A percentile compares a stretch with the other conserved stretches of the same genome.
Evolutionary conservation across 2,797 vertebrate genomes (phyloP).

Genomic region (Ateles fusciceps): DNA sequence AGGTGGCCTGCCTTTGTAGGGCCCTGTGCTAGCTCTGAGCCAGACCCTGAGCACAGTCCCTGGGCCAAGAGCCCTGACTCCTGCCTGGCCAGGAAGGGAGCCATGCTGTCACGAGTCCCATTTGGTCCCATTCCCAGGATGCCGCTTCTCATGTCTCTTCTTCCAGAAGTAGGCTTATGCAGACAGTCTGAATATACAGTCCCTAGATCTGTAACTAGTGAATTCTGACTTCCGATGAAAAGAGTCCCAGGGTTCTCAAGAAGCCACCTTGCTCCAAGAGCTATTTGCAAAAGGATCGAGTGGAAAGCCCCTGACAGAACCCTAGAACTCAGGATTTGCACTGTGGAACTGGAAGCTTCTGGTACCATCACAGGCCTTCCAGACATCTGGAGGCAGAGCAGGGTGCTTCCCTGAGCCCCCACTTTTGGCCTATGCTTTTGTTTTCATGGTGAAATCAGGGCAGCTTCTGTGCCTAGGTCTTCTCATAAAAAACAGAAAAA

Average conservation of each 20-base stretch:
- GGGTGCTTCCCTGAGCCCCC: background rate
- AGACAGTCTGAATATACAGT: background rate
- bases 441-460: background rate
- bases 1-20: background rate
- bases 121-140: background rate
- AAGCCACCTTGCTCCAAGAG: background rate
- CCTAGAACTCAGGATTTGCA: background rate
- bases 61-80: background rate
- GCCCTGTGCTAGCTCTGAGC: background rate
- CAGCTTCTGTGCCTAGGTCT: background rate
- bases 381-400: background rate
- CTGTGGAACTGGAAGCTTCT: background rate
- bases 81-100: background rate
- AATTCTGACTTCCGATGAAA: background rate
- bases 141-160: background rate
- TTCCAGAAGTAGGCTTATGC: fast-evolving
- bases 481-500: background rate
- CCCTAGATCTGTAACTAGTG: background rate
- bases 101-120: fast-evolving
- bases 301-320: background rate
- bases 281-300: background rate
- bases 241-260: background rate
- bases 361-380: background rate
- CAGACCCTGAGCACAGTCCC: background rate
- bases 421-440: background rate